A percentile compares a stretch with the other conserved stretches of the same genome.
Evolutionary conservation across 1,140 invertebrate species (phyloP).

Genomic region (Macrobrachium nipponense): DNA sequence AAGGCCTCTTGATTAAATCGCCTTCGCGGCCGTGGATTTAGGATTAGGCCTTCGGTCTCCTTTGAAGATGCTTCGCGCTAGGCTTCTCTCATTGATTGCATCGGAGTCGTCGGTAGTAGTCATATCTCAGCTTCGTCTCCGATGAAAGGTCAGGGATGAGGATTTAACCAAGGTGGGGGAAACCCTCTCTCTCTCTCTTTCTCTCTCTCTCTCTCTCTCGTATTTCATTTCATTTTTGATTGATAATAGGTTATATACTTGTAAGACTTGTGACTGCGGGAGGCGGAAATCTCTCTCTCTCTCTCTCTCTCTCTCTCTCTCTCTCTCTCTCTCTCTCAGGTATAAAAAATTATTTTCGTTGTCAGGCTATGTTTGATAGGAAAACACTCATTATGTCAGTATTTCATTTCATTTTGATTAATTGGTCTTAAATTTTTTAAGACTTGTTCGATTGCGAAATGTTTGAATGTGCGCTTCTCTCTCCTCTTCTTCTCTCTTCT

Average conservation of each 20-base stretch:
- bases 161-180: too few species aligned
- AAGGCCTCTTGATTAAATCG: too few species aligned
- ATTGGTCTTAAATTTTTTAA: background rate
- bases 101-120: too few species aligned
- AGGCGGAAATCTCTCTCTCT: conserved; percentile 32
- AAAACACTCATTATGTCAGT: background rate
- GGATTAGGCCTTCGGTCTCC: too few species aligned
- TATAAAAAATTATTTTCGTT: background rate
- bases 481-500: conserved; percentile 23
- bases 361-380: background rate
- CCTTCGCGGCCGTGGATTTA: too few species aligned
- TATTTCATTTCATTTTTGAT: too few species aligned
- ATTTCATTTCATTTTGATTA: background rate
- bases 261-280: too few species aligned
- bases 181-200: conserved; percentile 16
- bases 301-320: conserved; percentile 32
- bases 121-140: too few species aligned
- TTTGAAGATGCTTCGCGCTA: too few species aligned
- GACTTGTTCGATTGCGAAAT: background rate
- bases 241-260: too few species aligned
- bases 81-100: too few species aligned
- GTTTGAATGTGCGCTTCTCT: background rate
- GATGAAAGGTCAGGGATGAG: too few species aligned
- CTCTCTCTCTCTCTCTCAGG: conserved; percentile 3
- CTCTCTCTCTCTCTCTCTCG: conserved; percentile 31